A percentile compares a stretch with the other conserved stretches of the same genome.
Evolutionary conservation across 2,797 vertebrate genomes (phyloP).

Genomic region (Apogon talboti): DNA sequence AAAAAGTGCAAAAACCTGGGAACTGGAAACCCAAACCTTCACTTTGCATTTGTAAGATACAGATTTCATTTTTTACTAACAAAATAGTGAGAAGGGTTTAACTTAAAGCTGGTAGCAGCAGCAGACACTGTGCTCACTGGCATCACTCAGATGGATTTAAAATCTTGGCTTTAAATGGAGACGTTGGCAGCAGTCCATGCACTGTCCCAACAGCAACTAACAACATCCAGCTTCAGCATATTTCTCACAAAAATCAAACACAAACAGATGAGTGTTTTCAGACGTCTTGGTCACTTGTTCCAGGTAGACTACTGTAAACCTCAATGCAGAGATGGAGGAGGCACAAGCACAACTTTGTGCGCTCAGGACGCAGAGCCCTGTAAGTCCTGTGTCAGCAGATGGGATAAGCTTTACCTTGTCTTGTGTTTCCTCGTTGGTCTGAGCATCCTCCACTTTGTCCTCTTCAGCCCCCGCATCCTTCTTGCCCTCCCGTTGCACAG

Average conservation of each 20-base stretch:
- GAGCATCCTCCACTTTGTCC: slow-evolving; percentile 61
- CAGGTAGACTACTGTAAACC: neutral
- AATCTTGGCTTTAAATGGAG: slow-evolving; percentile 40
- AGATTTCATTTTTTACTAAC: no score
- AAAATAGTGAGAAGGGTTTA: no score
- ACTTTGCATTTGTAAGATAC: no score
- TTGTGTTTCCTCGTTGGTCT: slow-evolving; percentile 34
- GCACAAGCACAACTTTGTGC: slow-evolving; percentile 2
- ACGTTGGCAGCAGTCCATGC: slow-evolving; percentile 55
- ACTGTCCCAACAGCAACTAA: slow-evolving; percentile 34
- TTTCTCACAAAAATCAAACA: neutral
- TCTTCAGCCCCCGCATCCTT: slow-evolving; percentile 68
- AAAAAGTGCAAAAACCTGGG: no score
- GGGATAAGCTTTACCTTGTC: slow-evolving; percentile 64
- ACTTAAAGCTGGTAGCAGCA: no score
- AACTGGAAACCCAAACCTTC: no score
- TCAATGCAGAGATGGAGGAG: neutral
- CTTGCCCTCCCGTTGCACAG: slow-evolving; percentile 78
- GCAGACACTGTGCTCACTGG: neutral
- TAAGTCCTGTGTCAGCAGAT: no score
- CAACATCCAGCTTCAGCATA: slow-evolving; percentile 54
- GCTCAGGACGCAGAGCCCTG: no score
- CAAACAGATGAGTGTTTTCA: neutral
- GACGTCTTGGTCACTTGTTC: neutral
- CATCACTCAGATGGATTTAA: neutral